These are phyloP conservation scores for Pseudotriccus pelzelni DNA, from an alignment of 2,797 vertebrate species.

Conservation along the genomic window DNA sequence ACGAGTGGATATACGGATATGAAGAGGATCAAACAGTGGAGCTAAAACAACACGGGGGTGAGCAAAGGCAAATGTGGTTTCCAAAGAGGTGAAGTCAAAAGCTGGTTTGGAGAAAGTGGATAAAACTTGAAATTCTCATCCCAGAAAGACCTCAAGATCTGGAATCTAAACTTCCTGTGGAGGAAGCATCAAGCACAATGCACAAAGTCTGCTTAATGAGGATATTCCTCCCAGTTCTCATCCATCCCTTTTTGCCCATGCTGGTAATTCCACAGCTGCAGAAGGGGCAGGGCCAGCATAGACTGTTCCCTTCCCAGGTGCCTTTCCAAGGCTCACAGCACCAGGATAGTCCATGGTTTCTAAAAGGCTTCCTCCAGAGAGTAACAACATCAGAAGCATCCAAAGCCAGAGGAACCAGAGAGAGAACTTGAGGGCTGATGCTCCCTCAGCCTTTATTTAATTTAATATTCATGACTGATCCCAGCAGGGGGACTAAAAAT, in stretches of 20 bases:
- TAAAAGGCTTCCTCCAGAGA: not conserved
- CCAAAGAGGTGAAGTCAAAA: not conserved
- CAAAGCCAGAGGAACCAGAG: not conserved
- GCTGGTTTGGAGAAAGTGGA: not conserved
- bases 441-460: not conserved
- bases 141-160: not conserved
- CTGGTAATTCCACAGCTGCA: not conserved
- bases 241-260: rapidly evolving
- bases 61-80: rapidly evolving
- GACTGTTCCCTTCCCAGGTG: not conserved
- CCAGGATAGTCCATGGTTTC: not conserved
- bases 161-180: not conserved
- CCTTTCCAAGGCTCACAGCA: not conserved
- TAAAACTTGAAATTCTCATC: not conserved
- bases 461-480: conserved; percentile 58
- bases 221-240: not conserved
- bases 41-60: not conserved
- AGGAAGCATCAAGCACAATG: not conserved
- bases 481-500: conserved; percentile 57
- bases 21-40: not conserved
- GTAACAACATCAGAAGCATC: not conserved
- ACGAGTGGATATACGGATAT: not conserved
- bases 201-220: not conserved
- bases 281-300: not conserved
- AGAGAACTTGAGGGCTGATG: not conserved